A percentile compares a stretch with the other conserved stretches of the same genome.
Evolutionary conservation across 2,888 invertebrate genomes (phyloP).

Genomic region (Tinea pellionella): DNA sequence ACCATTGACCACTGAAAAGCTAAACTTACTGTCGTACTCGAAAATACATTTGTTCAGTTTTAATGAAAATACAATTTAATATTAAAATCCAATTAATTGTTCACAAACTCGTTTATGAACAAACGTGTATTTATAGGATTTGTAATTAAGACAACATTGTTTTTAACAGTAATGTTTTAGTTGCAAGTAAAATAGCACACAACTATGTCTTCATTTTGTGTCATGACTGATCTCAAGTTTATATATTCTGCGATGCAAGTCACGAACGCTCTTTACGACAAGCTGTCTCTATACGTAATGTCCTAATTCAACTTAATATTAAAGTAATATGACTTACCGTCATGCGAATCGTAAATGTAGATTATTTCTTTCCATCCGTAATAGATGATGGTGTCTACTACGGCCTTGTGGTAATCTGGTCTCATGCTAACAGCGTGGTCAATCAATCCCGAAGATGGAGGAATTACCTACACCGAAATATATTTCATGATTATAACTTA

Average conservation of each 20-base stretch:
- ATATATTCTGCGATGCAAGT: not conserved
- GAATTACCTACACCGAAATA: conserved; percentile 73
- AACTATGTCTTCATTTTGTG: not conserved
- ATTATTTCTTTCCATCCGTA: conserved; percentile 93
- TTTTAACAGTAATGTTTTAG: not conserved
- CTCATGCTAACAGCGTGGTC: conserved; percentile 94
- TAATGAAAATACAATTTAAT: too few species aligned
- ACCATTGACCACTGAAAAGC: too few species aligned
- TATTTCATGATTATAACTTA: too few species aligned
- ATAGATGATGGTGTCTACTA: conserved; percentile 92
- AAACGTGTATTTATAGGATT: too few species aligned
- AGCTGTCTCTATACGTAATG: not conserved
- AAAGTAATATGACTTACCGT: conserved; percentile 75
- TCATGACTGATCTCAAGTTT: not conserved
- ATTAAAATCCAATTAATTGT: too few species aligned
- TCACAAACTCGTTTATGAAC: too few species aligned
- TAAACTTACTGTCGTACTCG: too few species aligned
- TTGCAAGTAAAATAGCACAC: not conserved
- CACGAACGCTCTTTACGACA: not conserved
- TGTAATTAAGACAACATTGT: not conserved
- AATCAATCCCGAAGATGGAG: conserved; percentile 88
- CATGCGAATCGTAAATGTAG: conserved; percentile 91
- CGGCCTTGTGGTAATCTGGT: conserved; percentile 94
- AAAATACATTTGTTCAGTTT: too few species aligned
- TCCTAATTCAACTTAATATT: not conserved